These are phyloP conservation scores for Scomberomorus guttatus DNA, from an alignment of 2,797 vertebrate genomes.

Conservation along the genomic window DNA sequence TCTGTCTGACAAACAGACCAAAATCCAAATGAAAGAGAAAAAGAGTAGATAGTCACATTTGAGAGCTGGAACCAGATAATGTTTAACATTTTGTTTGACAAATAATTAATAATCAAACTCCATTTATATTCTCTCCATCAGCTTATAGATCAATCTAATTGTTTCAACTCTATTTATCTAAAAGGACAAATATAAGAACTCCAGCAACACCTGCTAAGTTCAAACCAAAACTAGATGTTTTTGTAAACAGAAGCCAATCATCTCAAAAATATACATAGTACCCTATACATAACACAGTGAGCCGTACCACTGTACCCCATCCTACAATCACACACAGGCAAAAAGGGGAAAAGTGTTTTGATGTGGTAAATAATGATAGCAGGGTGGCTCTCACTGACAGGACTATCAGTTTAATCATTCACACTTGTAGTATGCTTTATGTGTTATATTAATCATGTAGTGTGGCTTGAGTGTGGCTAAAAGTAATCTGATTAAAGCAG, in stretches of 20 bases:
- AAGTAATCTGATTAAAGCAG: constrained; percentile 59
- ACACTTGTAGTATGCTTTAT: constrained; percentile 38
- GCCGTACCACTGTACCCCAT: not conserved
- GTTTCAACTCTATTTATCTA: not conserved
- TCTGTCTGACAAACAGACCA: not conserved
- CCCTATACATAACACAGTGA: not conserved
- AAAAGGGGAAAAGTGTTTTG: constrained; percentile 32
- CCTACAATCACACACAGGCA: constrained; percentile 11
- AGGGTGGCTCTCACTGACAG: not conserved
- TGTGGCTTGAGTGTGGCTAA: constrained; percentile 37
- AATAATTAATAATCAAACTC: not conserved
- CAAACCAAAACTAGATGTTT: too few relatives aligned
- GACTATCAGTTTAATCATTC: constrained; percentile 16
- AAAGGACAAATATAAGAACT: not conserved
- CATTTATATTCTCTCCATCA: not conserved
- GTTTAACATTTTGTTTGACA: not conserved
- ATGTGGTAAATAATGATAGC: constrained; percentile 31
- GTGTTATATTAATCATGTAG: constrained; percentile 34
- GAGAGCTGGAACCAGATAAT: not conserved
- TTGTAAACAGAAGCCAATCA: not conserved
- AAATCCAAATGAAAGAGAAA: not conserved
- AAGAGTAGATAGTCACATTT: too few relatives aligned
- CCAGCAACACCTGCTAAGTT: not conserved
- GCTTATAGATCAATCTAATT: not conserved
- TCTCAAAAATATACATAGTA: not conserved